Conservation (phyloP, 2,113 vertebrate genomes). For the Zeus faber region DNA sequence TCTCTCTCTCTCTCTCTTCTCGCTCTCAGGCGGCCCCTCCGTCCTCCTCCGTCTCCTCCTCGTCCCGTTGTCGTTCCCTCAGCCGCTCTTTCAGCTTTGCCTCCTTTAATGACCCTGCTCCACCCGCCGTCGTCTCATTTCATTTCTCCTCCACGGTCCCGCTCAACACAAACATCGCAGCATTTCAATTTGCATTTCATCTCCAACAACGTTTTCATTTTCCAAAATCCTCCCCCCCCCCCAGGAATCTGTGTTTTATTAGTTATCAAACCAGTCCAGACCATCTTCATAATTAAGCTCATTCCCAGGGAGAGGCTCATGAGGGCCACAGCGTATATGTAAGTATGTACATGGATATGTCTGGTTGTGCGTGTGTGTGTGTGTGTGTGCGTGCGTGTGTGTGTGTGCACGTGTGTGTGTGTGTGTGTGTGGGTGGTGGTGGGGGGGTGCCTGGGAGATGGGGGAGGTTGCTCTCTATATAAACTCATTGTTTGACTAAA, state of each 20-base stretch:
- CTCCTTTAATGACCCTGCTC: conserved; percentile 26
- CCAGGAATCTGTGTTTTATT: conserved; percentile 51
- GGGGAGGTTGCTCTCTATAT: conserved; percentile 2
- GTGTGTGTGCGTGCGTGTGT: no score
- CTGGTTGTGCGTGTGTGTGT: no score
- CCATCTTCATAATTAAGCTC: conserved; percentile 49
- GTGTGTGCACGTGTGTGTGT: no score
- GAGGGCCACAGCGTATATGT: no score
- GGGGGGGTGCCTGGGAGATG: neutral
- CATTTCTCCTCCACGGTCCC: neutral
- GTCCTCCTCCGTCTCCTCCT: conserved; percentile 25
- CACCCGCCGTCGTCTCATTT: neutral
- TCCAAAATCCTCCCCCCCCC: no score
- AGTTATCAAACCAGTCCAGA: conserved; percentile 55
- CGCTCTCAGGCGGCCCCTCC: conserved; percentile 15
- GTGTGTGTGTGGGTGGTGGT: conserved; percentile 6
- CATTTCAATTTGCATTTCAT: conserved; percentile 55
- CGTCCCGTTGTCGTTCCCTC: conserved; percentile 20
- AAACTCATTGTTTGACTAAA: conserved; percentile 19
- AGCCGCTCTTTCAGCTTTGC: neutral
- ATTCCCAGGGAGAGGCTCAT: conserved; percentile 15
- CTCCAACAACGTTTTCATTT: conserved; percentile 49
- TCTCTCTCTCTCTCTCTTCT: conserved; percentile 1
- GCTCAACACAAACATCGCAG: conserved; percentile 34
- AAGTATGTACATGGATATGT: no score